Evolutionary conservation across 2,888 invertebrate species (phyloP).

Genomic region (Zygogramma bicolorata): DNA sequence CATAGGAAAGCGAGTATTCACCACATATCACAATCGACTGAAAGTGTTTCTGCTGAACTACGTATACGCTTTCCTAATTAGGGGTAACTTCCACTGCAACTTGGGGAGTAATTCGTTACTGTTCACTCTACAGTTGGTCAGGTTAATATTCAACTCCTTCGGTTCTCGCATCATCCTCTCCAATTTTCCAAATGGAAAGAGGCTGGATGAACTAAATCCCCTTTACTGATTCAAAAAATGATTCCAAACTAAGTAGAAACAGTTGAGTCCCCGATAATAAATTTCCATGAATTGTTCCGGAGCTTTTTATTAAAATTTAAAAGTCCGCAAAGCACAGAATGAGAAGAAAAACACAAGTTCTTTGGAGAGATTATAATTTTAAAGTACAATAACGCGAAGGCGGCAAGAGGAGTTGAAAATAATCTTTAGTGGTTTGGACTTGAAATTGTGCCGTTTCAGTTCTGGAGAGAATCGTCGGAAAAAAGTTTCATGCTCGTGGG

Average conservation of each 20-base stretch:
- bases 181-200: not conserved
- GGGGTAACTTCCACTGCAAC: not conserved
- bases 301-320: conserved; percentile 29
- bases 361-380: conserved; percentile 33
- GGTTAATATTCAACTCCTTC: not conserved
- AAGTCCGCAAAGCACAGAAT: conserved; percentile 20
- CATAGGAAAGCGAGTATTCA: too few relatives aligned
- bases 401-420: conserved; percentile 13
- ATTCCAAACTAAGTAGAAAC: conserved; percentile 28
- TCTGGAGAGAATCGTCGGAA: not conserved
- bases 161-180: not conserved
- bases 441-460: conserved; percentile 3
- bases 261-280: conserved; percentile 22
- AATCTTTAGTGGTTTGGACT: conserved; percentile 22
- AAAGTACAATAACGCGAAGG: conserved; percentile 28
- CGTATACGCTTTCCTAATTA: not conserved
- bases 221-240: conserved; percentile 16
- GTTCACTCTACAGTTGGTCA: not conserved
- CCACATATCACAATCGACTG: too few relatives aligned
- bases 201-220: not conserved
- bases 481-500: not conserved
- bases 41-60: not conserved
- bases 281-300: conserved; percentile 25
- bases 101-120: not conserved
- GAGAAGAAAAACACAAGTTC: conserved; percentile 15